Evolutionary conservation across 2,888 invertebrate species (phyloP).

Genomic region (Athripsodes cinereus): DNA sequence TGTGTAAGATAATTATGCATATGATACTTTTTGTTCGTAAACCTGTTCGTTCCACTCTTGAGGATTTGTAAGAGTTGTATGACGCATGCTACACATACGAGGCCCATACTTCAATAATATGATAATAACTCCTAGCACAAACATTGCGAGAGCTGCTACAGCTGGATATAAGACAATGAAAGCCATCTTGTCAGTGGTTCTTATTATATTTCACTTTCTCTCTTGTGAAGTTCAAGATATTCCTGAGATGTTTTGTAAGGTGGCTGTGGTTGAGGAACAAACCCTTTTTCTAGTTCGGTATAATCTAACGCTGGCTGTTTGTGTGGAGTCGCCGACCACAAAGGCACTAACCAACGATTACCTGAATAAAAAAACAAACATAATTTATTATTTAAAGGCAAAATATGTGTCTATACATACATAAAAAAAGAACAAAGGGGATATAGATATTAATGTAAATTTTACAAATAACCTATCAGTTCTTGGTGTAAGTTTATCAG

Average conservation of each 20-base stretch:
- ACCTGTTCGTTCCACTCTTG: conserved; percentile 62
- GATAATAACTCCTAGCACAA: conserved; percentile 70
- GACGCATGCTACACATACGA: conserved; percentile 62
- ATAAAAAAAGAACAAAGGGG: too few species aligned
- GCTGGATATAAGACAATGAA: conserved; percentile 75
- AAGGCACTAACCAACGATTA: conserved; percentile 76
- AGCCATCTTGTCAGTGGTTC: conserved; percentile 47
- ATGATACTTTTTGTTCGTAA: conserved; percentile 51
- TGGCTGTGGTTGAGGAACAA: conserved; percentile 35
- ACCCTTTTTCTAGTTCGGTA: conserved; percentile 60
- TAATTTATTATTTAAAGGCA: too few species aligned
- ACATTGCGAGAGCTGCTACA: conserved; percentile 63
- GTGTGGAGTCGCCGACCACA: conserved; percentile 80
- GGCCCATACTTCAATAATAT: conserved; percentile 70
- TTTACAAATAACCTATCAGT: too few species aligned
- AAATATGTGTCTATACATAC: too few species aligned
- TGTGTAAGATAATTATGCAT: too few species aligned
- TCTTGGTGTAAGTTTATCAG: too few species aligned
- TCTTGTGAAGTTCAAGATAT: conserved; percentile 64
- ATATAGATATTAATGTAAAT: too few species aligned
- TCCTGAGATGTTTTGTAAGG: conserved; percentile 42
- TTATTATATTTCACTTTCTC: conserved; percentile 72
- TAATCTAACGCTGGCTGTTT: conserved; percentile 76
- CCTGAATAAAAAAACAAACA: conserved; percentile 44
- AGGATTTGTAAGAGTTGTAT: conserved; percentile 58